phyloP scores from a whole-genome alignment of 1,140 invertebrate species.

The Cecropterus lyciades region DNA sequence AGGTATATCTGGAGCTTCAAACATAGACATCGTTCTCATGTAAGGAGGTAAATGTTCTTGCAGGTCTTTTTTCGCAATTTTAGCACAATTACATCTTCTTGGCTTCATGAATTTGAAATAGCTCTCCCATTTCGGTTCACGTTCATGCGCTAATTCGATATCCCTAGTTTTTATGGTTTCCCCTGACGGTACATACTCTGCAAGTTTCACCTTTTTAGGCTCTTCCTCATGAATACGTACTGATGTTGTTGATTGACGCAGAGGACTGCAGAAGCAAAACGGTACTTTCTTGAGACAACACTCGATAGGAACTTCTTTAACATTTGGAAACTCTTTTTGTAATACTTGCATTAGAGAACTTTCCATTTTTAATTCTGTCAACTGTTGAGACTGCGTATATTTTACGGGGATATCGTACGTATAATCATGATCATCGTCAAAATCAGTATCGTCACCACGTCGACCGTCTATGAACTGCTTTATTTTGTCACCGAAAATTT shows the following conservation, averaged over 20 bases:
- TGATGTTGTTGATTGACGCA: constrained; percentile 38
- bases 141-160: constrained; percentile 50
- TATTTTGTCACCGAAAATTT: constrained; percentile 61
- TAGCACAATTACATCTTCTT: constrained; percentile 57
- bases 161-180: constrained; percentile 46
- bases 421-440: constrained; percentile 62
- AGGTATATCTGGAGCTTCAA: constrained; percentile 53
- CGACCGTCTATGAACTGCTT: constrained; percentile 51
- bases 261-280: constrained; percentile 56
- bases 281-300: constrained; percentile 56
- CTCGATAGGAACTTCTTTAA: constrained; percentile 44
- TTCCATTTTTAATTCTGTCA: constrained; percentile 59
- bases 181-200: constrained; percentile 34
- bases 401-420: constrained; percentile 58
- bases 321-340: constrained; percentile 62
- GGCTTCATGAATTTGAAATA: constrained; percentile 60
- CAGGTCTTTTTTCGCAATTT: constrained; percentile 64
- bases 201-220: constrained; percentile 7
- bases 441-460: constrained; percentile 52
- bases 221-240: constrained; percentile 2
- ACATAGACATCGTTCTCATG: constrained; percentile 67
- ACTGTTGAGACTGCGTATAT: constrained; percentile 47
- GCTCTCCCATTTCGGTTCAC: constrained; percentile 69
- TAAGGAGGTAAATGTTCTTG: constrained; percentile 66
- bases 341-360: constrained; percentile 70